Evolutionary conservation across 2,888 invertebrate species (phyloP).

Genomic region (Tetranychus piercei): DNA sequence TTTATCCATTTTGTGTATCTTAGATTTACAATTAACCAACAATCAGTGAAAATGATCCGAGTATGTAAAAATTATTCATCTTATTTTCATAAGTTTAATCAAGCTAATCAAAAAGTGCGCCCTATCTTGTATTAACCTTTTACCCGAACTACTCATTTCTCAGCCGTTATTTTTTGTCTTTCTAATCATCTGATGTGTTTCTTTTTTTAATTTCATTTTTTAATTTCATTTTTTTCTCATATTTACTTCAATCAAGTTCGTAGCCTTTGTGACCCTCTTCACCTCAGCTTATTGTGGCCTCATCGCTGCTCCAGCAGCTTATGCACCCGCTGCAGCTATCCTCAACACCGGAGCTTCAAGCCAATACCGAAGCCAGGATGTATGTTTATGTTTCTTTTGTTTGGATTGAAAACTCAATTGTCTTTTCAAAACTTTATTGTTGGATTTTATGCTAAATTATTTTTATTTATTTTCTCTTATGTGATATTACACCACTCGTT

Average conservation of each 20-base stretch:
- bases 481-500: no score
- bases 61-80: no score
- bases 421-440: not conserved
- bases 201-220: not conserved
- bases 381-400: constrained; percentile 18
- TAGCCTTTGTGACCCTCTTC: not conserved
- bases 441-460: not conserved
- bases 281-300: not conserved
- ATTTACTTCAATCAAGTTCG: not conserved
- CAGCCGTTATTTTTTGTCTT: no score
- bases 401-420: not conserved
- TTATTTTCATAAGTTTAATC: no score
- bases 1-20: no score
- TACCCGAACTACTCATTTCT: no score
- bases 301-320: not conserved
- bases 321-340: not conserved
- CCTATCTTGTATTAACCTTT: no score
- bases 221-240: not conserved
- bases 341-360: constrained; percentile 25
- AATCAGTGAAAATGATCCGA: no score
- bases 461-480: not conserved
- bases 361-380: constrained; percentile 28
- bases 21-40: no score
- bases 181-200: not conserved
- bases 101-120: no score